A percentile compares a stretch with the other conserved stretches of the same genome.
Conservation (phyloP, 2,888 invertebrate species). For the Diaphora mendica region DNA sequence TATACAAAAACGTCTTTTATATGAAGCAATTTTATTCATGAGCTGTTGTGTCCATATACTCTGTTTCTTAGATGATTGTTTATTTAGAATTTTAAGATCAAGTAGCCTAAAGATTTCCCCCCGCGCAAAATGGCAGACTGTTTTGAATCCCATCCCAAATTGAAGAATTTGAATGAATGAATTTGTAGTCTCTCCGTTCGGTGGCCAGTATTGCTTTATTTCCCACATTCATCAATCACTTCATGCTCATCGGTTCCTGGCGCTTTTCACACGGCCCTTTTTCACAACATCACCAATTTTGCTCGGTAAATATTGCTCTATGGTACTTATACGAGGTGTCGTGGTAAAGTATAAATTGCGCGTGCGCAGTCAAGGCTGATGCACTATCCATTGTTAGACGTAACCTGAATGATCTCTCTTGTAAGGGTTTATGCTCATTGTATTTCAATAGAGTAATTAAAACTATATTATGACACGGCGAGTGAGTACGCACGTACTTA, state of each 20-base stretch:
- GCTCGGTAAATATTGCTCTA: too few species aligned
- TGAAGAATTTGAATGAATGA: too few species aligned
- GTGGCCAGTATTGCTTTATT: too few species aligned
- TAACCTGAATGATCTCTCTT: conserved; percentile 15
- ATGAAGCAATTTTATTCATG: background rate
- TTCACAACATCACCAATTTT: too few species aligned
- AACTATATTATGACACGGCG: background rate
- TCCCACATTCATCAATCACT: too few species aligned
- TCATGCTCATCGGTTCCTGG: too few species aligned
- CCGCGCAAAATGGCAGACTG: too few species aligned
- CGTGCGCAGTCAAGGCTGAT: conserved; percentile 30
- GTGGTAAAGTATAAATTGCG: conserved; percentile 4
- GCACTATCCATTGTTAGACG: conserved; percentile 33
- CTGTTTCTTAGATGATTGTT: background rate
- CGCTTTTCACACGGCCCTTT: too few species aligned
- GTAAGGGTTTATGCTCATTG: background rate
- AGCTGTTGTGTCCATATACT: too few species aligned
- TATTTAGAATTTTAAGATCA: background rate
- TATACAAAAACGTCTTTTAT: conserved; percentile 13
- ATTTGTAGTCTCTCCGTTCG: too few species aligned
- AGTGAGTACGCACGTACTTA: background rate
- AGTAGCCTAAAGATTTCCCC: too few species aligned
- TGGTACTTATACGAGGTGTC: conserved; percentile 3
- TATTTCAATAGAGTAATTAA: background rate
- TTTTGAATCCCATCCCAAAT: too few species aligned